Evolutionary conservation across 2,113 vertebrate species (phyloP), one percentile per base, ranked within the genome.

Genomic region (Microtus montanus): DNA sequence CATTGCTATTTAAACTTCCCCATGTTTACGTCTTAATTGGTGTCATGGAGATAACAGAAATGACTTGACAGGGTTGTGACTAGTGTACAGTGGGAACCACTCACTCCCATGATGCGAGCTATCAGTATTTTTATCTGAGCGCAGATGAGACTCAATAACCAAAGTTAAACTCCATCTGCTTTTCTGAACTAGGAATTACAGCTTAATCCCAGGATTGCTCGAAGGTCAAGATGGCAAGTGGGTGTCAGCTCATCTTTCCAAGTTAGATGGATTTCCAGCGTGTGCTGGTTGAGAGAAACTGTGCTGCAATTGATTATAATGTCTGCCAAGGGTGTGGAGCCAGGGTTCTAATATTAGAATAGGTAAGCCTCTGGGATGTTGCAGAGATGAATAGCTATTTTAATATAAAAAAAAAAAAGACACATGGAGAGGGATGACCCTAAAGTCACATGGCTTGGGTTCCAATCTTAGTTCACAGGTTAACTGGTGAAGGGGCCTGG

Each of bases 131-230:
- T 94, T 85, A 94, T 88, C 82, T 94, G 93, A 85, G 94, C 85
- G 77, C 84, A 92, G 93, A 88, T 96, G 95, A 96, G 77, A 89
- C 91, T 90, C 92, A 88, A 91, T 96, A 88, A 97, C 94, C 93
- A 95, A 95, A 95, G 90, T 92, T 96, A 94, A 96, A 96, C 92
- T 94, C 95, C 96, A 97, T 93, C 97, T 97, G 95, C 90, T 97
- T 97, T 96, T 84, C 85, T 93, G 86, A 94, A 93, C 68, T 74
- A 95, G 93, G 90, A 87, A 92, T 92, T 90, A 92, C 61, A 70
- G 92, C 52, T 75, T 96, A 94, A 96, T 78, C 90, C 93, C 83
- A 30, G 66, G 95, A 97, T 95, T 96, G 94, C 61, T 44, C 7
- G 49, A 77, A 94, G 68, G 95, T 92, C 88, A 95, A 87, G 71